A percentile compares a stretch with the other conserved stretches of the same genome.
phyloP scores from a whole-genome alignment of 2,113 vertebrate species.

The Microtus ochrogaster region DNA sequence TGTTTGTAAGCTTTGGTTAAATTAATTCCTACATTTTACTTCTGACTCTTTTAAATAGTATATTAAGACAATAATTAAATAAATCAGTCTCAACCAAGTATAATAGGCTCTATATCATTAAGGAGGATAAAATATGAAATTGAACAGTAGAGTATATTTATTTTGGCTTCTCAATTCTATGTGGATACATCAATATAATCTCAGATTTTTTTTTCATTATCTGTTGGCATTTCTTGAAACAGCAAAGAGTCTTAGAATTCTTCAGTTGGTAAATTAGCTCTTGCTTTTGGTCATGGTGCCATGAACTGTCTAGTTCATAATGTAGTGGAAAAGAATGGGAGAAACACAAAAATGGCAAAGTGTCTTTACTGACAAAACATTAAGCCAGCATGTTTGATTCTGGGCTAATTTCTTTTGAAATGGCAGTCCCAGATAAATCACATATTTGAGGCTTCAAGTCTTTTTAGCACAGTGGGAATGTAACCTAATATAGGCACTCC shows the following conservation, averaged over 20 bases:
- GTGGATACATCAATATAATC: conserved; percentile 54
- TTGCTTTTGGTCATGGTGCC: not conserved
- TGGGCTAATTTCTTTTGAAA: conserved; percentile 51
- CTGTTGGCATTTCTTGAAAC: conserved; percentile 35
- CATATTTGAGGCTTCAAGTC: conserved; percentile 10
- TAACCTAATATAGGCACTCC: not conserved
- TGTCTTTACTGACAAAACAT: conserved; percentile 4
- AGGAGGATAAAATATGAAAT: conserved; percentile 69
- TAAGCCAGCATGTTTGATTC: conserved; percentile 2
- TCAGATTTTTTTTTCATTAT: conserved; percentile 56
- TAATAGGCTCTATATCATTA: conserved; percentile 22
- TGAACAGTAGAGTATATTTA: conserved; percentile 52
- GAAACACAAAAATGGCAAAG: not conserved
- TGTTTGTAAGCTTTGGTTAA: conserved; percentile 14
- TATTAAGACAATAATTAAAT: not conserved
- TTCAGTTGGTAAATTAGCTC: conserved; percentile 4
- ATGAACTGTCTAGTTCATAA: not conserved
- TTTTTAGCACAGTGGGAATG: not conserved
- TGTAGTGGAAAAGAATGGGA: conserved; percentile 4
- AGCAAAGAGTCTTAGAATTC: conserved; percentile 3
- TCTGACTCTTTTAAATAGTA: conserved; percentile 10
- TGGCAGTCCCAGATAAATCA: not conserved
- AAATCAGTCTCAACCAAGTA: conserved; percentile 54
- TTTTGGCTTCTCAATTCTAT: conserved; percentile 61
- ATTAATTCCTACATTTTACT: conserved; percentile 20